Evolutionary conservation across 2,113 vertebrate genomes (phyloP), one percentile per base, ranked within the genome.

Genomic region (Vulpes vulpes): DNA sequence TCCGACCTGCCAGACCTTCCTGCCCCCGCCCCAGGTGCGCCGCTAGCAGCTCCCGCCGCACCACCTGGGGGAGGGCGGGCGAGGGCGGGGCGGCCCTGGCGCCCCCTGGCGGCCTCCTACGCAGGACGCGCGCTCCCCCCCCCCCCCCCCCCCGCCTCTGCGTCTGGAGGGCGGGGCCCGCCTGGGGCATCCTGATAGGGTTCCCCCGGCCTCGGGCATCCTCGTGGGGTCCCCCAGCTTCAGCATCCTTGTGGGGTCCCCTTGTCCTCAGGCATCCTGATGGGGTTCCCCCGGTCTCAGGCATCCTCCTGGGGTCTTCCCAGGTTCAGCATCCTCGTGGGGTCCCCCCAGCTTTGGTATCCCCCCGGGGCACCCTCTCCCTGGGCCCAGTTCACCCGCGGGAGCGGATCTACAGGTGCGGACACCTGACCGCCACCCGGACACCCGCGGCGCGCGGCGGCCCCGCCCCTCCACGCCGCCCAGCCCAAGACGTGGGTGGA

Each of bases 21-120:
- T 38, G 17, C 51, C 60, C 51, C 25, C 55, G 51, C 64, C 67
- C 43, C 23, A 4, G 73, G 14, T 15, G 73, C 8, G 38, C 43
- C 73, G 1, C 73, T 3, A 3, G 12, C 23, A 27, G 43, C 43
- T 43, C 43, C 23, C 43, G 12, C 43, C 12, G 73, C 43, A 0
- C 38, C 73, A 27, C 7, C 1, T 16, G 2, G 73, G 12, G 4
- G 27, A 27, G 38, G 73, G 43, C 38, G 14, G 73, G 32, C 67
- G 67, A 19, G 19, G 38, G 81, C 38, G 53, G 38, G 3, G 87
- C 9, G 83, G 69, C 74, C 94, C 83, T 79, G 84, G 91, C 96
- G 89, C 96, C 97, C 92, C 86, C 95, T 92, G 91, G 91, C 69
- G 35, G 71, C 80, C 91, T 25, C 62, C 30, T 1, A 5, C 25